phyloP scores from a whole-genome alignment of 1,140 invertebrate genomes.

The Leptinotarsa lineolata region DNA sequence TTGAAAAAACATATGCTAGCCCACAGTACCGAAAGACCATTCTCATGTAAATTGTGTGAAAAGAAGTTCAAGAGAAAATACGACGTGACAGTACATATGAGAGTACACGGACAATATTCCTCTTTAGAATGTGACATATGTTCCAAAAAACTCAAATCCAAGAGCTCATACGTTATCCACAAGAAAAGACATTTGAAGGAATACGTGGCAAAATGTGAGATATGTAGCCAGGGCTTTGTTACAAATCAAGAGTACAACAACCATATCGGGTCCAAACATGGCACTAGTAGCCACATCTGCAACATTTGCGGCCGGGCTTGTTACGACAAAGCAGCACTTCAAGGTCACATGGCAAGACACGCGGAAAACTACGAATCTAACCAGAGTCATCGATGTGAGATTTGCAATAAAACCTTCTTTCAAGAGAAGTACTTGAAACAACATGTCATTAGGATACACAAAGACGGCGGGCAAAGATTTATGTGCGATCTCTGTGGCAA shows the following conservation, averaged over 20 bases:
- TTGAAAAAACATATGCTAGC: slow-evolving; percentile 32
- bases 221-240: slow-evolving; percentile 42
- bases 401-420: slow-evolving; percentile 55
- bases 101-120: slow-evolving; percentile 37
- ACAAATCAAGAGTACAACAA: slow-evolving; percentile 38
- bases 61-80: slow-evolving; percentile 45
- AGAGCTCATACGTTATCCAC: slow-evolving; percentile 69
- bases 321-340: slow-evolving; percentile 35
- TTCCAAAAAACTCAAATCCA: slow-evolving; percentile 68
- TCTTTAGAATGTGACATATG: slow-evolving; percentile 48
- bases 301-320: slow-evolving; percentile 38
- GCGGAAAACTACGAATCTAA: slow-evolving; percentile 43
- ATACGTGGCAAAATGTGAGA: slow-evolving; percentile 40
- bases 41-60: slow-evolving; percentile 41
- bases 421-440: slow-evolving; percentile 36
- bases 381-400: slow-evolving; percentile 56
- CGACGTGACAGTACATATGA: slow-evolving; percentile 35
- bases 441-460: slow-evolving; percentile 37
- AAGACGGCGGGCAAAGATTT: slow-evolving; percentile 29
- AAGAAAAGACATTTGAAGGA: slow-evolving; percentile 64
- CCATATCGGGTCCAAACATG: slow-evolving; percentile 39
- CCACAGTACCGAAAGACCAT: slow-evolving; percentile 31
- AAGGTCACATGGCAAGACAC: slow-evolving; percentile 43
- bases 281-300: slow-evolving; percentile 39
- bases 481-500: slow-evolving; percentile 46